These are phyloP conservation scores for Falco berigora DNA, from an alignment of 2,797 vertebrate species.

Conservation along the genomic window DNA sequence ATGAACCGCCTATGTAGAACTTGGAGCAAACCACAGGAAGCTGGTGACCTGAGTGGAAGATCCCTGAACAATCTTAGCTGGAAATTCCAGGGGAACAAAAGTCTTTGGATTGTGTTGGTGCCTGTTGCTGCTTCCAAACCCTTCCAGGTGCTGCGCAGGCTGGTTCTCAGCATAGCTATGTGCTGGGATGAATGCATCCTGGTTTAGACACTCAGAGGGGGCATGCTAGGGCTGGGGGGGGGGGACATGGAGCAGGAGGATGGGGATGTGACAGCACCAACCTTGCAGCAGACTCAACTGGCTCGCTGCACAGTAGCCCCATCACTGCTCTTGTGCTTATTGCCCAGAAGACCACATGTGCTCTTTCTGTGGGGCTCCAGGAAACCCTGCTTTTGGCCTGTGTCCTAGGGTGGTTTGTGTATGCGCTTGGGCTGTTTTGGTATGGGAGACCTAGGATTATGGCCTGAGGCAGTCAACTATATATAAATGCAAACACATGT, in stretches of 20 bases:
- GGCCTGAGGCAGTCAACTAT: background rate
- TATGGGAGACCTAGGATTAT: background rate
- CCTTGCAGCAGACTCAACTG: background rate
- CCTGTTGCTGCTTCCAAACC: background rate
- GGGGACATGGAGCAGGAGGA: background rate
- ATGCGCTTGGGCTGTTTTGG: background rate
- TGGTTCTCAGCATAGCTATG: background rate
- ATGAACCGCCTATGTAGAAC: background rate
- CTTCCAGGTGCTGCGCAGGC: background rate
- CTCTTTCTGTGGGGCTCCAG: background rate
- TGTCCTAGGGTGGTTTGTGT: background rate
- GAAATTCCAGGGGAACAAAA: background rate
- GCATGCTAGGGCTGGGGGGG: background rate
- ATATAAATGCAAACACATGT: background rate
- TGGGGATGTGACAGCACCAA: background rate
- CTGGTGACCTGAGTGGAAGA: background rate
- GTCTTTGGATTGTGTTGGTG: background rate
- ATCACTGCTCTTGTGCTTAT: background rate
- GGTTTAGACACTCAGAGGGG: background rate
- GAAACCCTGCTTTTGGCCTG: background rate
- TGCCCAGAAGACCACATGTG: background rate
- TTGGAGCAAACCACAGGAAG: background rate
- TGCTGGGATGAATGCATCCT: background rate
- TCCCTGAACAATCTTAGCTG: background rate
- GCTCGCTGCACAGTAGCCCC: too few relatives aligned